Evolutionary conservation across 53 echinoderm and acorn worm genomes (phyloP).

Genomic region (Patiria pectinifera): DNA sequence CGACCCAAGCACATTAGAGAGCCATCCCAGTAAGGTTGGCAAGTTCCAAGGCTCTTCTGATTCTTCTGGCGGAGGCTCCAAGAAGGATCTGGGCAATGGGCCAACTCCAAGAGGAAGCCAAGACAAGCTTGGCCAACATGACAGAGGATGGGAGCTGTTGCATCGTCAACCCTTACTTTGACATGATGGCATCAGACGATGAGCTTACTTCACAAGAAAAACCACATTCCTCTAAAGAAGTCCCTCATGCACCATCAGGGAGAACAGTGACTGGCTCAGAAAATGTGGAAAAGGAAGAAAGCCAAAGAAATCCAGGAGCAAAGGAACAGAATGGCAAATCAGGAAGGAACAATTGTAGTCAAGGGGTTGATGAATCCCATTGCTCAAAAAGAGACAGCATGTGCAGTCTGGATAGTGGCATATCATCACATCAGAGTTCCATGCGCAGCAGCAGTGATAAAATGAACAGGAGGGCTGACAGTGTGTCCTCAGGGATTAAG

Average conservation of each 20-base stretch:
- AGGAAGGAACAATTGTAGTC: not conserved
- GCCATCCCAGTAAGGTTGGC: not conserved
- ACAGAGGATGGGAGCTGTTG: slow-evolving; percentile 59
- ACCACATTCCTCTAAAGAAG: not conserved
- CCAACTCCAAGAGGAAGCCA: slow-evolving; percentile 32
- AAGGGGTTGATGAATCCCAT: not conserved
- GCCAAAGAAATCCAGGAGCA: not conserved
- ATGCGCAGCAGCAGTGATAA: slow-evolving; percentile 69
- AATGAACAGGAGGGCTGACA: slow-evolving; percentile 60
- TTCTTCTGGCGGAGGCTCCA: slow-evolving; percentile 25
- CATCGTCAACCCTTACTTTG: slow-evolving; percentile 62
- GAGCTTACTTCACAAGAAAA: slow-evolving; percentile 22
- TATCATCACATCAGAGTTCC: slow-evolving; percentile 91
- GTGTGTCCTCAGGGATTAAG: slow-evolving; percentile 36
- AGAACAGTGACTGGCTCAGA: not conserved
- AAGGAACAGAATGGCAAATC: slow-evolving; percentile 47
- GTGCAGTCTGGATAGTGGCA: slow-evolving; percentile 94
- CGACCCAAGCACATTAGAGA: slow-evolving; percentile 26
- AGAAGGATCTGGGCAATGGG: slow-evolving; percentile 51
- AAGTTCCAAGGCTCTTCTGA: slow-evolving; percentile 10
- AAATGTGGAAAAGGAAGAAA: not conserved
- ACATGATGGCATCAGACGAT: slow-evolving; percentile 56
- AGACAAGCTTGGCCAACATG: slow-evolving; percentile 33
- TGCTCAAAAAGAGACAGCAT: slow-evolving; percentile 78
- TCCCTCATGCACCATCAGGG: not conserved